Base-by-base conservation (phyloP, 2,888 invertebrate genomes). In the Himalopsyche tibetana region DNA sequence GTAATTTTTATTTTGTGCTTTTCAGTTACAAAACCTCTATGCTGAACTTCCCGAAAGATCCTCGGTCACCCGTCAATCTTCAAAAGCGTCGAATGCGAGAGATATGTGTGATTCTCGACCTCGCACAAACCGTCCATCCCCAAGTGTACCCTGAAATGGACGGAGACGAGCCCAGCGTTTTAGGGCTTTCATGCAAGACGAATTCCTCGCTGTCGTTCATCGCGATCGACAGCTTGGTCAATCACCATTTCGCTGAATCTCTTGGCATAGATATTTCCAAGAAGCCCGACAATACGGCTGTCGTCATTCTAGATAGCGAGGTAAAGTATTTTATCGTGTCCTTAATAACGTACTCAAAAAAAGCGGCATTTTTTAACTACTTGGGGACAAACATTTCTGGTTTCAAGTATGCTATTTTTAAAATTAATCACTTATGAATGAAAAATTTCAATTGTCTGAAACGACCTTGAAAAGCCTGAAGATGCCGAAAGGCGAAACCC, bases 211-310 rank as follows among this genome's bases (percentile, higher is more conserved):
- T 96, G 83, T 92, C 93, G 15, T 93, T 96, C 88, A 91, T 97
- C 55, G 96, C 96, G 0, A 93, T 98, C 89, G 97, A 98, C 90
- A 96, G 96, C 89, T 91, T 95, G 2, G 92, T 94, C 84, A 96
- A 96, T 90, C 94, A 94, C 89, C 95, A 96, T 89, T 96, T 97
- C 90, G 96, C 96, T 0, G 95, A 96, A 90, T 94, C 94, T 40
- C 93, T 97, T 6, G 97, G 97, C 3, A 93, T 97, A 38, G 95
- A 97, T 90, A 91, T 96, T 55, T 91, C 91, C 15, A 93, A 92
- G 74, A 92, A 91, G 86, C 93, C 92, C 86, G 94, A 96, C 89
- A 95, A 93, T 91, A 96, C 96, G 55, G 94, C 94, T 45, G 94
- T 94, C 80, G 94, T 96, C 84, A 95, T 97, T 89, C 91, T 97